These are phyloP conservation scores for Thunnus thynnus DNA, from an alignment of 2,113 vertebrate genomes.

Conservation along the genomic window DNA sequence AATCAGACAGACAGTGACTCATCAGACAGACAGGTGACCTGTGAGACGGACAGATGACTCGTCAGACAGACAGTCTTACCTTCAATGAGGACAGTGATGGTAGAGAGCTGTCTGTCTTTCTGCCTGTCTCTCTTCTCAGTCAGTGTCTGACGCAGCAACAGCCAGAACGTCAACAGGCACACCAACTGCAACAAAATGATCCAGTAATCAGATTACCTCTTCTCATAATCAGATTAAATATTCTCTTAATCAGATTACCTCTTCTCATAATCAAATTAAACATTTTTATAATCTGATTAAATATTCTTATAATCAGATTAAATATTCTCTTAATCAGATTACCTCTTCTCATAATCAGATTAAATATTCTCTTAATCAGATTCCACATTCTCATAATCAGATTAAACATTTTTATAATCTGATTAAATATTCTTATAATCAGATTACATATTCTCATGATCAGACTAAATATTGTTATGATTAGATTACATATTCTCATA, in stretches of 20 bases:
- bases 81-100: conserved; percentile 88
- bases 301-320: too few species aligned
- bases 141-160: conserved; percentile 92
- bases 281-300: too few species aligned
- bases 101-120: conserved; percentile 85
- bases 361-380: too few species aligned
- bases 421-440: not conserved
- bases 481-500: not conserved
- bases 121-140: conserved; percentile 89
- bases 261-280: not conserved
- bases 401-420: too few species aligned
- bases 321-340: too few species aligned
- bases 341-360: not conserved
- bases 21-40: not conserved
- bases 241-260: too few species aligned
- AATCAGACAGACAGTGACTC: not conserved
- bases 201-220: not conserved
- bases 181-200: conserved; percentile 85
- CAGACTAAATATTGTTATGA: too few species aligned
- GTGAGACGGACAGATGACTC: not conserved
- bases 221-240: not conserved
- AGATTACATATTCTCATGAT: not conserved
- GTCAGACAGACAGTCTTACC: conserved; percentile 81
- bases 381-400: too few species aligned
- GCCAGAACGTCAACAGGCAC: conserved; percentile 95